A percentile compares a stretch with the other conserved stretches of the same genome.
Conservation (phyloP, 1,140 invertebrate species). For the Drosophila arawakana region DNA sequence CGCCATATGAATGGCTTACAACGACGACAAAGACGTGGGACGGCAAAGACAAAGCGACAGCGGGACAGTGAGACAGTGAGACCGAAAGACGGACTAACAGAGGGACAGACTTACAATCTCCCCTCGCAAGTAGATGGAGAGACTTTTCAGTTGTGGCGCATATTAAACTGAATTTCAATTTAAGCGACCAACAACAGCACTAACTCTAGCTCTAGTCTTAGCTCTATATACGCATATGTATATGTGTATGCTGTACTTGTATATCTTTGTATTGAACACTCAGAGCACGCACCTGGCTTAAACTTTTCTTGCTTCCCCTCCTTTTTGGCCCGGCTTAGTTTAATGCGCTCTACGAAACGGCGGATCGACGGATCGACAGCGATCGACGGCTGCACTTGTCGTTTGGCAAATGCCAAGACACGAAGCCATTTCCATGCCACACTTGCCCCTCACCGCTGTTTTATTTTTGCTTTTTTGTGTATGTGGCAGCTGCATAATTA, state of each 20-base stretch:
- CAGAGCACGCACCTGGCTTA: slow-evolving; percentile 75
- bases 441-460: slow-evolving; percentile 16
- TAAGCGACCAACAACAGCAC: slow-evolving; percentile 24
- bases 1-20: slow-evolving; percentile 76
- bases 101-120: slow-evolving; percentile 8
- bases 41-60: not conserved
- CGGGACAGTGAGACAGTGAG: too few species aligned
- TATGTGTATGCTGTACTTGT: not conserved
- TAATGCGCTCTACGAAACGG: slow-evolving; percentile 58
- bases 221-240: slow-evolving; percentile 4
- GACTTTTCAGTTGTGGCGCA: slow-evolving; percentile 58
- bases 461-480: slow-evolving; percentile 27
- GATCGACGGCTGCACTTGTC: slow-evolving; percentile 76
- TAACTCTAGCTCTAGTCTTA: slow-evolving; percentile 2
- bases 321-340: slow-evolving; percentile 53
- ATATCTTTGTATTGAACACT: slow-evolving; percentile 33
- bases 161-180: slow-evolving; percentile 76
- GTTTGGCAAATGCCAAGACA: slow-evolving; percentile 73
- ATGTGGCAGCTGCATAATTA: slow-evolving; percentile 81
- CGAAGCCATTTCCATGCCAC: slow-evolving; percentile 53
- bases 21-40: slow-evolving; percentile 67
- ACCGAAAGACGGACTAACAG: too few species aligned
- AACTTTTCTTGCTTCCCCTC: slow-evolving; percentile 27
- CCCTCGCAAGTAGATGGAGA: not conserved
- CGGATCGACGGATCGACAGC: slow-evolving; percentile 61